Evolutionary conservation across 2,113 vertebrate species (phyloP).

Genomic region (Agelaius tricolor): DNA sequence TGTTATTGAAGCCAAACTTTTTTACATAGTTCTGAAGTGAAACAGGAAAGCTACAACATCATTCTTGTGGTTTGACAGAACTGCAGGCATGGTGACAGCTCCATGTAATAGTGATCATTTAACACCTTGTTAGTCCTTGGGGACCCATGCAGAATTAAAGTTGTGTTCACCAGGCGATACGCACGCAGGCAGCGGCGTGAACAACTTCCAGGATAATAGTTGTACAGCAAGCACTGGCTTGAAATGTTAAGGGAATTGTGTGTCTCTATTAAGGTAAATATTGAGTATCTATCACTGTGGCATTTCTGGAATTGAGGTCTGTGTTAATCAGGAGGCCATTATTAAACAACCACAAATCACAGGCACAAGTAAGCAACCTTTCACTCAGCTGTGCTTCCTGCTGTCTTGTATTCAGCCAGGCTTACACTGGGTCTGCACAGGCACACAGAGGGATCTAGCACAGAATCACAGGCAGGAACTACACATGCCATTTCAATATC

Average conservation of each 20-base stretch:
- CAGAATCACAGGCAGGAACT: background rate
- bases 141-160: background rate
- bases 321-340: conserved; percentile 32
- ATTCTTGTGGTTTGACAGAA: conserved; percentile 3
- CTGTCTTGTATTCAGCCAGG: background rate
- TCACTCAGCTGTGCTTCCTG: background rate
- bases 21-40: background rate
- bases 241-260: conserved; percentile 3
- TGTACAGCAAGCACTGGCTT: background rate
- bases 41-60: background rate
- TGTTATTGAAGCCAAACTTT: background rate
- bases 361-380: background rate
- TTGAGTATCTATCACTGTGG: conserved; percentile 16
- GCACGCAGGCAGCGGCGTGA: rapidly evolving
- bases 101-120: background rate
- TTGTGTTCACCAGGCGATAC: background rate
- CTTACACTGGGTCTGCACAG: background rate
- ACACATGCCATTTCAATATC: conserved; percentile 52
- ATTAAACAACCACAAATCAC: conserved; percentile 37
- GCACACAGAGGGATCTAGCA: background rate
- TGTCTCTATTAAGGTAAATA: background rate
- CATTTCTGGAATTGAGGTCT: conserved; percentile 12
- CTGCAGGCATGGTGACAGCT: background rate
- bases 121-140: background rate
- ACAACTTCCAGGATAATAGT: background rate